Base-by-base conservation (phyloP, 2,888 invertebrate species). In the Nephrocerus scutellatus region DNA sequence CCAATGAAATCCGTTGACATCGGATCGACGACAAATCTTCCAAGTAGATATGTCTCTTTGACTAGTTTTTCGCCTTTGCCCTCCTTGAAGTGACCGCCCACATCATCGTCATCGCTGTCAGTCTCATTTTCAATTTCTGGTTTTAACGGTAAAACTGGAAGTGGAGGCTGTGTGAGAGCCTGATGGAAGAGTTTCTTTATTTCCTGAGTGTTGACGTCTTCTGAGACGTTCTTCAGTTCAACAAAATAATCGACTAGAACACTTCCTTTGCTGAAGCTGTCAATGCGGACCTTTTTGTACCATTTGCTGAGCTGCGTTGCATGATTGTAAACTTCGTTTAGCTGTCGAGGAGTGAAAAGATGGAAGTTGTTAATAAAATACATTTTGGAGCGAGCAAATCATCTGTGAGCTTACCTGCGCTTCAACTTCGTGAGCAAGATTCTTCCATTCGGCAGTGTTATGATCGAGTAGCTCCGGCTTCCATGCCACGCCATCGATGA, bases 191-290 rank as follows among this genome's bases (percentile, higher is more conserved):
- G 62, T 46, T 76, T 74, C 55, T 82, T 84, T 33, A 87, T 74
- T 60, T 84, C 82, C 40, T 74, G 57, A 1, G 85, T 85, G 52
- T 84, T 77, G 12, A 86, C 73, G 54, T 75, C 76, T 39, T 77
- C 73, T 1, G 66, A 79, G 4, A 88, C 73, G 51, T 88, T 82
- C 49, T 80, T 80, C 42, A 91, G 65, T 68, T 88, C 87, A 12
- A 91, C 82, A 51, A 87, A 81, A 60, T 87, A 91, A 63, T 91
- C 91, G 10, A 90, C 90, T 12, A 91, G 71, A 30, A 91, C 82
- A 51, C 89, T 89, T 39, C 90, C 90, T 61, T 84, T 76, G 59
- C 83, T 89, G 63, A 90, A 90, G 46, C 85, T 84, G 58, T 91
- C 91, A 47, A 91, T 88, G 49, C 84, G 77, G 43, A 90, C 80